Evolutionary conservation across 2,797 vertebrate species (phyloP).

Genomic region (Tenualosa thibaudeaui): DNA sequence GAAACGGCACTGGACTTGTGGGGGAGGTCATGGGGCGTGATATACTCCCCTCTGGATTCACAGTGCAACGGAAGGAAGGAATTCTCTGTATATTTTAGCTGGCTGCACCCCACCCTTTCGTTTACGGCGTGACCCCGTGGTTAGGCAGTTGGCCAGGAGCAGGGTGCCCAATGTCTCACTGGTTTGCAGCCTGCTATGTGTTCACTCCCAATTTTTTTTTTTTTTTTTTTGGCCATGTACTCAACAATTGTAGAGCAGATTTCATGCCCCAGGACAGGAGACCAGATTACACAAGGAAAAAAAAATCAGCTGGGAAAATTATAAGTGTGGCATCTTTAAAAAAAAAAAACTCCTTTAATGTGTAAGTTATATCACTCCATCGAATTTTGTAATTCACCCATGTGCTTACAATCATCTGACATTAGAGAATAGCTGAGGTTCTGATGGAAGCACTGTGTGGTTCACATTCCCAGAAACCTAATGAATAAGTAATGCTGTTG

Average conservation of each 20-base stretch:
- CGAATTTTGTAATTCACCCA: not conserved
- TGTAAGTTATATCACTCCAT: not conserved
- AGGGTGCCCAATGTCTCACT: not conserved
- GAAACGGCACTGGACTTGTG: slow-evolving; percentile 21
- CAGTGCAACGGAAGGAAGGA: slow-evolving; percentile 25
- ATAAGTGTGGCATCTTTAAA: not conserved
- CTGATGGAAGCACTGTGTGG: not conserved
- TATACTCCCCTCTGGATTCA: not conserved
- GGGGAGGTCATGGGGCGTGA: slow-evolving; percentile 13
- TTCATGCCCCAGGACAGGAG: not conserved
- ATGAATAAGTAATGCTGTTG: slow-evolving; percentile 63
- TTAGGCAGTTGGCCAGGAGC: not conserved
- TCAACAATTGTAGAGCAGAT: not conserved
- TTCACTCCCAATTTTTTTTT: not conserved
- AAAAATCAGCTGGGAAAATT: not conserved
- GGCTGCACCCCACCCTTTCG: slow-evolving; percentile 2
- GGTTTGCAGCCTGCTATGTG: not conserved
- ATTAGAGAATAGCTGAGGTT: not conserved
- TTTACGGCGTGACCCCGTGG: not conserved
- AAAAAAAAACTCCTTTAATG: not conserved
- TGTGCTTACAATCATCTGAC: not conserved
- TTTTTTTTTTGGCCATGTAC: not conserved
- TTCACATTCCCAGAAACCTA: slow-evolving; percentile 36
- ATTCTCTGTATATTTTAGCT: slow-evolving; percentile 25
- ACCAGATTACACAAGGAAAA: not conserved